phyloP scores from a whole-genome alignment of 2,113 vertebrate species.

The Potamarius usumacintae region DNA sequence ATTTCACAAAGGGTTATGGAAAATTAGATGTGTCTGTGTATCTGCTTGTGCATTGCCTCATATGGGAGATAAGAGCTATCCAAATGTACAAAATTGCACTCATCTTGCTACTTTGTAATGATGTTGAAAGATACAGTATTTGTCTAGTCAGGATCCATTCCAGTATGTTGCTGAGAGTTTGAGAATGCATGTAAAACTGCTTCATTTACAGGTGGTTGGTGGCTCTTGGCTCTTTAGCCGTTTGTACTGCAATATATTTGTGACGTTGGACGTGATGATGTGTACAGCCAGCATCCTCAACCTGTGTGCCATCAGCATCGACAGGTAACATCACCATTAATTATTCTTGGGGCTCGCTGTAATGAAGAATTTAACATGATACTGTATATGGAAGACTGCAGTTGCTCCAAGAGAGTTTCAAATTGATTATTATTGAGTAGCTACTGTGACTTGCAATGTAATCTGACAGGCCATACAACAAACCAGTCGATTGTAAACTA shows the following conservation, averaged over 20 bases:
- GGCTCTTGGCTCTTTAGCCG: slow-evolving; percentile 91
- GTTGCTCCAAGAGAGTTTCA: not conserved
- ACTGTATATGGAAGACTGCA: no score
- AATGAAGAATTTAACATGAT: not conserved
- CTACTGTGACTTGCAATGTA: not conserved
- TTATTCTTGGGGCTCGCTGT: not conserved
- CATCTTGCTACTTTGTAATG: not conserved
- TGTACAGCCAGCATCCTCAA: slow-evolving; percentile 97
- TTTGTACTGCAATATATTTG: slow-evolving; percentile 87
- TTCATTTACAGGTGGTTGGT: slow-evolving; percentile 73
- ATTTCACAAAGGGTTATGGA: slow-evolving; percentile 20
- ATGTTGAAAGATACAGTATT: not conserved
- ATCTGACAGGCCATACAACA: not conserved
- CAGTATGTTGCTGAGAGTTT: not conserved
- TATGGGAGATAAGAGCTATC: not conserved
- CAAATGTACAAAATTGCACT: not conserved
- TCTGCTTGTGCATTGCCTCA: not conserved
- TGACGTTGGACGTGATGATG: slow-evolving; percentile 97
- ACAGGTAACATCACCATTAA: slow-evolving; percentile 77
- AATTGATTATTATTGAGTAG: not conserved
- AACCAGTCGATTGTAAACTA: not conserved
- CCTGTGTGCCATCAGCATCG: slow-evolving; percentile 95
- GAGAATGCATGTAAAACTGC: not conserved
- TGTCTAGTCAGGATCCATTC: not conserved
- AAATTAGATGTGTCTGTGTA: slow-evolving; percentile 9